phyloP scores from a whole-genome alignment of 2,797 vertebrate genomes.

The Chelonia mydas region DNA sequence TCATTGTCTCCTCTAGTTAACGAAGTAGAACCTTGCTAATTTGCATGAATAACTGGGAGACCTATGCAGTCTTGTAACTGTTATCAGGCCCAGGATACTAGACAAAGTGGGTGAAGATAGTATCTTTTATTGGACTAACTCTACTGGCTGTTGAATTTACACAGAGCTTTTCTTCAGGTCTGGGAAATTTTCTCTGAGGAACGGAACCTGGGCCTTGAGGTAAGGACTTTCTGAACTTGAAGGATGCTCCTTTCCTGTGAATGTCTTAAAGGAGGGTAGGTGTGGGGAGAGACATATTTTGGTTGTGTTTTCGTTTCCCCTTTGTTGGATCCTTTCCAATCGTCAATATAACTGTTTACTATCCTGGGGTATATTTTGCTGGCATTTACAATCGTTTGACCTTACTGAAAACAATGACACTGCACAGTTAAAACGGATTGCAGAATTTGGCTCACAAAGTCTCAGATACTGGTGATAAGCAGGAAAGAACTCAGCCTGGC shows the following conservation, averaged over 20 bases:
- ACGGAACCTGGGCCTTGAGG: background rate
- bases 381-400: background rate
- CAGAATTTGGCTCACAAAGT: background rate
- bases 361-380: background rate
- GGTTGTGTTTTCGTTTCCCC: background rate
- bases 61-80: background rate
- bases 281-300: background rate
- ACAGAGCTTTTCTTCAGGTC: too few relatives aligned
- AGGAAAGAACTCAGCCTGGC: background rate
- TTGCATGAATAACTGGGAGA: background rate
- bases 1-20: background rate
- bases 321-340: background rate
- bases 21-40: background rate
- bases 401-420: background rate
- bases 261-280: background rate
- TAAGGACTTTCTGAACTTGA: background rate
- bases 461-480: background rate
- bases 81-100: too few relatives aligned
- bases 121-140: too few relatives aligned
- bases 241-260: background rate
- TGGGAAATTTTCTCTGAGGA: too few relatives aligned
- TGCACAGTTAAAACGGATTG: background rate
- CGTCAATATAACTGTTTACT: background rate
- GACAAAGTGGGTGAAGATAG: too few relatives aligned
- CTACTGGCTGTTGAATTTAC: too few relatives aligned